Conservation (phyloP, 1,140 invertebrate species). For the Anastatus disparis region DNA sequence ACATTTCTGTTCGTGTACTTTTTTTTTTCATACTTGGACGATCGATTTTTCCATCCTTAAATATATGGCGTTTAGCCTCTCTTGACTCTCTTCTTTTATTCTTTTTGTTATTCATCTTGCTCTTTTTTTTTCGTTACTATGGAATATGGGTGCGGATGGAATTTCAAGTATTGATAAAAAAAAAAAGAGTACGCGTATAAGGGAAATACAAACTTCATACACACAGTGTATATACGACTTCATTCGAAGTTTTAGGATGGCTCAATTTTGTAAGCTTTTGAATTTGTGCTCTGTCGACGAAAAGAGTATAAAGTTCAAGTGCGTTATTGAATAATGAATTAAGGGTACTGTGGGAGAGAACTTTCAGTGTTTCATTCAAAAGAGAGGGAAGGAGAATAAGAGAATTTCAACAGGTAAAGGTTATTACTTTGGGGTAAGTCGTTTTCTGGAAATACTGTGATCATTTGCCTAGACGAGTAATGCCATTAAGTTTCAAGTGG, state of each 20-base stretch:
- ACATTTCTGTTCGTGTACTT: too few species aligned
- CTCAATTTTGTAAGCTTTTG: conserved; percentile 11
- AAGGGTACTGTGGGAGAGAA: not conserved
- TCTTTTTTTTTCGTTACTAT: not conserved
- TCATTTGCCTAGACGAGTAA: not conserved
- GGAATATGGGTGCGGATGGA: not conserved
- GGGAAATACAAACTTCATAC: conserved; percentile 13
- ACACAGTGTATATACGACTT: not conserved
- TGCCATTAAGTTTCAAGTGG: too few species aligned
- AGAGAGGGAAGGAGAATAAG: too few species aligned
- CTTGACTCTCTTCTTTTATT: not conserved
- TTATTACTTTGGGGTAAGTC: not conserved
- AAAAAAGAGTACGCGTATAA: too few species aligned
- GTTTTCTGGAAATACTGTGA: not conserved
- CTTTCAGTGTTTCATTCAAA: too few species aligned
- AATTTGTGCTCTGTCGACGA: not conserved
- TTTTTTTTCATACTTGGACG: too few species aligned
- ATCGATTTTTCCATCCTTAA: conserved; percentile 27
- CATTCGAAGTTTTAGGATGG: not conserved
- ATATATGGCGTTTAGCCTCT: conserved; percentile 13
- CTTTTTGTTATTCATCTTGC: not conserved
- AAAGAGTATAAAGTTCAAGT: not conserved
- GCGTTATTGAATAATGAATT: conserved; percentile 23
- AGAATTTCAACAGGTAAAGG: conserved; percentile 5
- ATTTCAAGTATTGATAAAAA: conserved; percentile 16